Evolutionary conservation across 2,888 invertebrate genomes (phyloP).

Genomic region (Pheosia gnoma): DNA sequence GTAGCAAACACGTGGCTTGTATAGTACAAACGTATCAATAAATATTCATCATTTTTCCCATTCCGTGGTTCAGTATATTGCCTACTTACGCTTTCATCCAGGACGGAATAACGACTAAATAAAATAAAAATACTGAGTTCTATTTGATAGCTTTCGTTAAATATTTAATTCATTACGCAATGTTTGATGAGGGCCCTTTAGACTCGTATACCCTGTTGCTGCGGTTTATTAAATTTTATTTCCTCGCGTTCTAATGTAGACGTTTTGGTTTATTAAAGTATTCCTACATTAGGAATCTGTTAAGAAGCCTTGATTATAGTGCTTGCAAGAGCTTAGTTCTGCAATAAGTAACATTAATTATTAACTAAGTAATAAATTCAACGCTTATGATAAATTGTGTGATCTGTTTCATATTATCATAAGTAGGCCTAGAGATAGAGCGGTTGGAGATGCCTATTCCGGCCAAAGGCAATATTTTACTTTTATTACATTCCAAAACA

Average conservation of each 20-base stretch:
- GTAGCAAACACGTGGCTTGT: neutral
- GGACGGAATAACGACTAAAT: neutral
- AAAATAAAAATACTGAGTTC: neutral
- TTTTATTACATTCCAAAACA: neutral
- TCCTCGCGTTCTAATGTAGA: too few relatives aligned
- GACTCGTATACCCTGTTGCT: neutral
- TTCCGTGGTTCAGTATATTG: neutral
- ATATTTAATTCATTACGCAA: neutral
- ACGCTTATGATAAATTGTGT: too few relatives aligned
- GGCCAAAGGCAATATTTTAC: too few relatives aligned
- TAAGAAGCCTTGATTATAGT: too few relatives aligned
- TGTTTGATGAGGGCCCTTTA: neutral
- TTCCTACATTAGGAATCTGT: too few relatives aligned
- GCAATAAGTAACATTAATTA: too few relatives aligned
- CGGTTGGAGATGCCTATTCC: too few relatives aligned
- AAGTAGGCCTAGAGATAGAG: too few relatives aligned
- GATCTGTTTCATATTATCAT: too few relatives aligned
- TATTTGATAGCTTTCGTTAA: neutral
- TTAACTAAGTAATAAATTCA: too few relatives aligned
- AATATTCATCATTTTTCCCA: neutral
- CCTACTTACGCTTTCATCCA: neutral
- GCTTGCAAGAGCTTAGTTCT: too few relatives aligned
- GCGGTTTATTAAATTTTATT: neutral
- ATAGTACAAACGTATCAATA: neutral
- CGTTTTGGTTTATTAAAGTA: too few relatives aligned